Evolutionary conservation across 2,113 vertebrate genomes (phyloP), one percentile per base, ranked within the genome.

Genomic region (Nibea albiflora): DNA sequence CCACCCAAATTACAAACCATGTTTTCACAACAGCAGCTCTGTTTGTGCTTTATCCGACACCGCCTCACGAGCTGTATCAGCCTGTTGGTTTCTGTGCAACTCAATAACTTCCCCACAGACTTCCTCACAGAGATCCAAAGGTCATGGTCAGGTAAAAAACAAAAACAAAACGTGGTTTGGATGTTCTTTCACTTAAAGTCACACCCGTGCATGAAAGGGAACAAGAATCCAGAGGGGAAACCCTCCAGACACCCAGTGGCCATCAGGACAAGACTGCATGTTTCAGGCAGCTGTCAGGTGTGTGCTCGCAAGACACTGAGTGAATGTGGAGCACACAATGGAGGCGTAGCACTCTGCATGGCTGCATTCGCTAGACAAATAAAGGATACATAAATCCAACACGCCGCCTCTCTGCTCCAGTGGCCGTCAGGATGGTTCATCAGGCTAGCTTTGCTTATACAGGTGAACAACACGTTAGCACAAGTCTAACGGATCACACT

Each of bases 381-480:
- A 69, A 16, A 28, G 20, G 58, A 54, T 58, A n/a, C 24, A 75
- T 58, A 12, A 53, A 56, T 65, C 5, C 12, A 68, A 9, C 42
- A 20, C 46, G 14, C 58, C 61, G n/a, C 24, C 16, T 64, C 28
- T 62, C 26, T 35, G 58, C 60, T 11, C 47, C 39, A 73, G 46
- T 57, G 46, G 57, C 46, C 61, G 76, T 22, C 44, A 16, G 22
- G 26, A 60, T 67, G 28, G 26, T 77, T 64, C 42, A 67, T 54
- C 56, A 70, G 46, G 57, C 22, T 39, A 69, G 52, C 57, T 35
- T 50, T 20, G 14, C 47, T 65, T 46, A 53, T 31, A 35, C 31
- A 35, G 31, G 5, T 35, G 52, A 65, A n/a, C 54, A 71, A 68
- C 75, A 47, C 65, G 81, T 39, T 39, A 44, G 73, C 26, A 80